Percentiles rank a stretch among this genome's conserved stretches.
These are phyloP conservation scores for Craniophora ligustri DNA, from an alignment of 2,888 invertebrate genomes.

Conservation along the genomic window DNA sequence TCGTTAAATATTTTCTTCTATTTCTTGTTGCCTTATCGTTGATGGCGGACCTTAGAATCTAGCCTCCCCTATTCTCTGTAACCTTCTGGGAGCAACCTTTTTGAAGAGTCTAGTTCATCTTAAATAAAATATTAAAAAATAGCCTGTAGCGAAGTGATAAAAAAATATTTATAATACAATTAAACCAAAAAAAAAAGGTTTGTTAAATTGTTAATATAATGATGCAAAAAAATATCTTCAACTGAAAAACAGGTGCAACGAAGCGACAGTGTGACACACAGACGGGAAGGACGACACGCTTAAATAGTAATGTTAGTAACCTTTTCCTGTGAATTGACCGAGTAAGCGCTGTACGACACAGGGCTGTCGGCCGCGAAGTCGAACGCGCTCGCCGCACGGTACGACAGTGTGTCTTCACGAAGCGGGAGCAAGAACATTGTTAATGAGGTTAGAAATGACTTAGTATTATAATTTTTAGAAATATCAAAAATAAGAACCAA, in stretches of 20 bases:
- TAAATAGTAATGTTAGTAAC: constrained; percentile 77
- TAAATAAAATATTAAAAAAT: too few relatives aligned
- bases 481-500: too few relatives aligned
- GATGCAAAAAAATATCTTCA: constrained; percentile 13
- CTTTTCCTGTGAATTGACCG: constrained; percentile 85
- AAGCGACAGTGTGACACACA: constrained; percentile 40
- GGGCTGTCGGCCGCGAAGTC: constrained; percentile 83
- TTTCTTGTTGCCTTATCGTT: too few relatives aligned
- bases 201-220: neutral
- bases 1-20: too few relatives aligned
- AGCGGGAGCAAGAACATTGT: constrained; percentile 39
- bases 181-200: too few relatives aligned
- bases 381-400: constrained; percentile 84
- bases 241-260: constrained; percentile 14
- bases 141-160: too few relatives aligned
- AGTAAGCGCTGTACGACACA: constrained; percentile 83
- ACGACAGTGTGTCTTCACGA: constrained; percentile 79
- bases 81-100: too few relatives aligned
- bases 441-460: constrained; percentile 25
- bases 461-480: too few relatives aligned
- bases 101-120: too few relatives aligned
- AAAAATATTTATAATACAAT: too few relatives aligned
- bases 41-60: too few relatives aligned
- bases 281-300: constrained; percentile 53
- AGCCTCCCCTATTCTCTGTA: too few relatives aligned